phyloP scores from a whole-genome alignment of 2,888 invertebrate genomes.

The Fragum fragum region DNA sequence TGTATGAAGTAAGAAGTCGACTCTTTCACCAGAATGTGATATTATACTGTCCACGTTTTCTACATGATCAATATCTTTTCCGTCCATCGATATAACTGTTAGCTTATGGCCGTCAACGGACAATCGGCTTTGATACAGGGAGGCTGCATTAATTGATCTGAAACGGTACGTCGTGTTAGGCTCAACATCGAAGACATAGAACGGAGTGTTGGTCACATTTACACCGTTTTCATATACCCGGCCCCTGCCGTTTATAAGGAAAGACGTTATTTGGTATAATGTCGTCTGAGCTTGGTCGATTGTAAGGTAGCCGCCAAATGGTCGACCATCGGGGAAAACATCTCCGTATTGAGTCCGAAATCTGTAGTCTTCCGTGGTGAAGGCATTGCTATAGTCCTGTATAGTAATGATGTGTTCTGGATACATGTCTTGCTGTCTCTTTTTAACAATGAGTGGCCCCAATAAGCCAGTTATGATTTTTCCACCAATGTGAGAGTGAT shows the following conservation, averaged over 20 bases:
- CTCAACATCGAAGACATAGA: slow-evolving; percentile 61
- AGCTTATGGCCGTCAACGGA: slow-evolving; percentile 75
- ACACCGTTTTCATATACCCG: slow-evolving; percentile 48
- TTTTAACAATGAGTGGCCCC: slow-evolving; percentile 67
- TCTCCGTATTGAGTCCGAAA: slow-evolving; percentile 1
- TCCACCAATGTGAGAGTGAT: slow-evolving; percentile 69
- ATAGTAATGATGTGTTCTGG: slow-evolving; percentile 51
- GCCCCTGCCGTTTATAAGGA: slow-evolving; percentile 73
- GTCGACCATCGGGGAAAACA: slow-evolving; percentile 17
- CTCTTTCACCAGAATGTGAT: slow-evolving; percentile 77
- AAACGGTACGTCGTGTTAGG: slow-evolving; percentile 64
- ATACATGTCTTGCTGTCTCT: slow-evolving; percentile 28
- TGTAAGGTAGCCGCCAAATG: background rate
- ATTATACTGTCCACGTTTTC: slow-evolving; percentile 66
- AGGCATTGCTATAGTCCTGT: slow-evolving; percentile 68
- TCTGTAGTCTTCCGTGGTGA: slow-evolving; percentile 8
- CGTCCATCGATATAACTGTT: slow-evolving; percentile 74
- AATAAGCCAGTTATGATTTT: slow-evolving; percentile 64
- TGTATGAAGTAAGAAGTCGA: slow-evolving; percentile 75
- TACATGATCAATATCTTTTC: slow-evolving; percentile 66
- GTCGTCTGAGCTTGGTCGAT: slow-evolving; percentile 46
- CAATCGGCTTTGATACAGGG: slow-evolving; percentile 69
- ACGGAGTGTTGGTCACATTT: slow-evolving; percentile 55
- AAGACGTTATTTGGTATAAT: slow-evolving; percentile 50
- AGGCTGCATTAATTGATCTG: slow-evolving; percentile 73